phyloP scores from a whole-genome alignment of 2,113 vertebrate genomes.

The Erinaceus europaeus region DNA sequence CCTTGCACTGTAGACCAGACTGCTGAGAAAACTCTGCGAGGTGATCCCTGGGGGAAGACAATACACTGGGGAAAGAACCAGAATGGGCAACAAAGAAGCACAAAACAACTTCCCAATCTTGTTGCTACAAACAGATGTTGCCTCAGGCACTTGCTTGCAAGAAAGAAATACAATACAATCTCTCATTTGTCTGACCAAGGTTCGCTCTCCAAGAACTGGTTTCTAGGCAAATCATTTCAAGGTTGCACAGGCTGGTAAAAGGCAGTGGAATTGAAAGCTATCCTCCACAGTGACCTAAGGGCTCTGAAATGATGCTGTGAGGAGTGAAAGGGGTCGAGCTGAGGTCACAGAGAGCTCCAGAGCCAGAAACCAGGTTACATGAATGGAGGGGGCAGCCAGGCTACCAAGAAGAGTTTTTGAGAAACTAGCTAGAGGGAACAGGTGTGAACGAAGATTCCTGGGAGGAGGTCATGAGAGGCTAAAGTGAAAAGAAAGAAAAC shows the following conservation, averaged over 20 bases:
- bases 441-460: neutral
- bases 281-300: constrained; percentile 9
- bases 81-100: constrained; percentile 25
- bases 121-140: constrained; percentile 65
- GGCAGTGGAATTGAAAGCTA: constrained; percentile 28
- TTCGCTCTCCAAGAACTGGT: constrained; percentile 44
- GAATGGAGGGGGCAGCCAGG: neutral
- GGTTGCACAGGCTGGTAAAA: constrained; percentile 29
- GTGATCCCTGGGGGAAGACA: constrained; percentile 61
- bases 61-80: constrained; percentile 11
- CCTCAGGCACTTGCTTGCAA: constrained; percentile 41
- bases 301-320: constrained; percentile 13
- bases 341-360: constrained; percentile 40
- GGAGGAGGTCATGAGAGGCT: neutral
- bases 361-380: constrained; percentile 56
- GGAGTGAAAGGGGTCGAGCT: constrained; percentile 51
- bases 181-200: constrained; percentile 49
- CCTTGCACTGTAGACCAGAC: constrained; percentile 22
- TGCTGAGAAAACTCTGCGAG: constrained; percentile 60
- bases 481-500: constrained; percentile 26
- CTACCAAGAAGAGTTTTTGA: constrained; percentile 26
- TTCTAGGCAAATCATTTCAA: constrained; percentile 56
- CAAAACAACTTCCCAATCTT: constrained; percentile 20
- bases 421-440: neutral
- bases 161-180: constrained; percentile 45